phyloP scores from a whole-genome alignment of 2,888 invertebrate species.

The Cheilosia impressa region DNA sequence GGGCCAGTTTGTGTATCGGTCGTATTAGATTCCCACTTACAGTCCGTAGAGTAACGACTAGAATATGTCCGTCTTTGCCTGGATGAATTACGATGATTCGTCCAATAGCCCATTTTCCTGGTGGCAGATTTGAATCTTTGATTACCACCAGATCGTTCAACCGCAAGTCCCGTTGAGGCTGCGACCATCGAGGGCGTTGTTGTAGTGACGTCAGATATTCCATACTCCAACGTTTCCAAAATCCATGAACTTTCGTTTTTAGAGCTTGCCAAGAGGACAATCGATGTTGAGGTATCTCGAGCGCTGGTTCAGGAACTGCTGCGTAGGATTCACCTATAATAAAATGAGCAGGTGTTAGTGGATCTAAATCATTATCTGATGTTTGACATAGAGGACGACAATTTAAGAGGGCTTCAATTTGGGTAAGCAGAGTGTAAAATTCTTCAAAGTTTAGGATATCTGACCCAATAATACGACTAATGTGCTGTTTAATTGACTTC shows the following conservation, averaged over 20 bases:
- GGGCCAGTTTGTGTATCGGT: not conserved
- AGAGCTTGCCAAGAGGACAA: constrained; percentile 14
- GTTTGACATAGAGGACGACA: not conserved
- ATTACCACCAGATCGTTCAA: constrained; percentile 13
- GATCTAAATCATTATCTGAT: constrained; percentile 13
- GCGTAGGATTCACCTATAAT: constrained; percentile 10
- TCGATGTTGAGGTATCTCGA: constrained; percentile 4
- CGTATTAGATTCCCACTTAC: not conserved
- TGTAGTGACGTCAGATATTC: constrained; percentile 11
- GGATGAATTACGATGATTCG: not conserved
- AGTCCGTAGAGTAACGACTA: constrained; percentile 10
- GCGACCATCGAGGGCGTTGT: constrained; percentile 8
- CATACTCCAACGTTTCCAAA: constrained; percentile 12
- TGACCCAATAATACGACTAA: constrained; percentile 6
- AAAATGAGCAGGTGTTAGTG: constrained; percentile 16
- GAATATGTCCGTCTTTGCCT: not conserved
- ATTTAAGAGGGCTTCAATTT: not conserved
- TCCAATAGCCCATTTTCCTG: constrained; percentile 7
- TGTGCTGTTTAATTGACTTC: constrained; percentile 35
- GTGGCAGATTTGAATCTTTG: constrained; percentile 14
- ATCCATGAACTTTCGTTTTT: too few relatives aligned
- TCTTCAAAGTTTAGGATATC: constrained; percentile 20
- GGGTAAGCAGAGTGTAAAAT: too few relatives aligned
- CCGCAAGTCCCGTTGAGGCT: not conserved
- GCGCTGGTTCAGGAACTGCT: constrained; percentile 7